A percentile compares a stretch with the other conserved stretches of the same genome.
These are phyloP conservation scores for Andricus quercusramuli DNA, from an alignment of 2,888 invertebrate genomes.

Conservation along the genomic window DNA sequence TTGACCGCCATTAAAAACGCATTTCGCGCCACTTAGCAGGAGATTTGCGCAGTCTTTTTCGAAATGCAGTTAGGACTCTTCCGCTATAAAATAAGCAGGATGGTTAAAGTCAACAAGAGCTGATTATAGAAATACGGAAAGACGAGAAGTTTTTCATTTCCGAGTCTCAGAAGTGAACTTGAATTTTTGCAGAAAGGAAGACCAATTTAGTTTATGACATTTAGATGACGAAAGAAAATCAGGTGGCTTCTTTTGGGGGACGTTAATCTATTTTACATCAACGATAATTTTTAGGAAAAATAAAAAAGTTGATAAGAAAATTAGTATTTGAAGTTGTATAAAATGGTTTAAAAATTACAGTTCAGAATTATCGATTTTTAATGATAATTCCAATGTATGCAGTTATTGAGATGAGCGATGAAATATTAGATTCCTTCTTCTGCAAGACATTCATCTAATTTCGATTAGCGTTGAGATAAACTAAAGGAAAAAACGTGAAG, in stretches of 20 bases:
- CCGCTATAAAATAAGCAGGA: neutral
- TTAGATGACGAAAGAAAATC: neutral
- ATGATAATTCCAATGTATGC: neutral
- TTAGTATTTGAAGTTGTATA: too few relatives aligned
- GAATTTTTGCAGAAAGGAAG: neutral
- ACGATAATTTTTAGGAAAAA: neutral
- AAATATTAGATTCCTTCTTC: neutral
- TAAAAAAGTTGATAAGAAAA: too few relatives aligned
- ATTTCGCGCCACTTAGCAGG: constrained; percentile 22
- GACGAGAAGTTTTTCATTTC: neutral
- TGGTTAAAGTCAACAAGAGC: neutral
- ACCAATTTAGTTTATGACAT: neutral
- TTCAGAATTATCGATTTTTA: too few relatives aligned
- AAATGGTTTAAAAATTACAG: too few relatives aligned
- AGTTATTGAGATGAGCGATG: neutral
- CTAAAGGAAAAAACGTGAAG: too few relatives aligned
- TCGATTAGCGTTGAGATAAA: neutral
- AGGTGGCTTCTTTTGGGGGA: neutral
- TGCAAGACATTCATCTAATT: neutral
- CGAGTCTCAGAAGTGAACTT: neutral
- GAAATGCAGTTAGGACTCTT: neutral
- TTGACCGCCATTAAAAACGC: constrained; percentile 23
- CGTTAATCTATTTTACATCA: neutral
- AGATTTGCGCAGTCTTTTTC: constrained; percentile 5
- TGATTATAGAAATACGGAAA: neutral